phyloP scores from a whole-genome alignment of 2,797 vertebrate species.

The Enteromius trimaculatus region DNA sequence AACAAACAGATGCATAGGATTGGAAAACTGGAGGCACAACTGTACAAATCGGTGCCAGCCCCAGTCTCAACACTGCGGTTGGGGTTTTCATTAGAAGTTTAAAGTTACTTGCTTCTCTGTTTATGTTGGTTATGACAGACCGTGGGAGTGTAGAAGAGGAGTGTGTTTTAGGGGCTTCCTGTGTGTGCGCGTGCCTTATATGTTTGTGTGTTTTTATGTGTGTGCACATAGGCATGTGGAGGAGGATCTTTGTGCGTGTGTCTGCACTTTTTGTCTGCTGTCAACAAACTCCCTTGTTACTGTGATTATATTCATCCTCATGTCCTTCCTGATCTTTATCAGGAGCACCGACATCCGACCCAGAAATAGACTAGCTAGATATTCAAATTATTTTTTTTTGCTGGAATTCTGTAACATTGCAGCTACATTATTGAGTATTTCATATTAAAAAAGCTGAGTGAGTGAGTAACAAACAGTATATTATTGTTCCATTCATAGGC shows the following conservation, averaged over 20 bases:
- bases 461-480: not conserved
- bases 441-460: not conserved
- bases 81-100: conserved; percentile 42
- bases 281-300: conserved; percentile 55
- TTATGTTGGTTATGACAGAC: conserved; percentile 41
- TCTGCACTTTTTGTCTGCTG: conserved; percentile 24
- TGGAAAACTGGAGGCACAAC: conserved; percentile 22
- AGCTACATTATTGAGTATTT: not conserved
- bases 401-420: not conserved
- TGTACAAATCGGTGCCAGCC: conserved; percentile 34
- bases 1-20: conserved; percentile 22
- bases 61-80: conserved; percentile 31
- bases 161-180: conserved; percentile 28
- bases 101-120: conserved; percentile 22
- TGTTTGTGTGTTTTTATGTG: conserved; percentile 12
- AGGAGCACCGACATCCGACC: conserved; percentile 36
- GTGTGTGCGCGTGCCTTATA: not conserved
- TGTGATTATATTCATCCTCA: conserved; percentile 56
- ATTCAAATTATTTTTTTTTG: conserved; percentile 35
- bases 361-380: conserved; percentile 25
- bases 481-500: not conserved
- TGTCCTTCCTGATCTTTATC: conserved; percentile 40
- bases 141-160: conserved; percentile 12
- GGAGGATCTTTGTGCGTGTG: conserved; percentile 22
- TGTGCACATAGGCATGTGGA: conserved; percentile 21